Evolutionary conservation across 2,888 invertebrate genomes (phyloP).

Genomic region (Phasia obesa): DNA sequence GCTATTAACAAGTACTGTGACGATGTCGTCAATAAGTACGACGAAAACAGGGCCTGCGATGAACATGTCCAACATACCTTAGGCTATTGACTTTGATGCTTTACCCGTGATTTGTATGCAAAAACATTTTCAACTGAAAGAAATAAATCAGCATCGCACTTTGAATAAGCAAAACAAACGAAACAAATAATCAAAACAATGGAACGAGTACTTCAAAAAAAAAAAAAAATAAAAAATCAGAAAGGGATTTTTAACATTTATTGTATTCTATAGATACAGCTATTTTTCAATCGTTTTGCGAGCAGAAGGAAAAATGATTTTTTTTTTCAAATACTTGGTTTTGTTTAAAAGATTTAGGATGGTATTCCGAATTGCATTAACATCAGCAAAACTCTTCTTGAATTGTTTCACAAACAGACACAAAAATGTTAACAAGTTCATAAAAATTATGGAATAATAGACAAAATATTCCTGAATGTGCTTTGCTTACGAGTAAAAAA

Average conservation of each 20-base stretch:
- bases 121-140: conserved; percentile 67
- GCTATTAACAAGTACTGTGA: conserved; percentile 52
- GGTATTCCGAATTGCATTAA: conserved; percentile 44
- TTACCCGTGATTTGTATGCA: conserved; percentile 68
- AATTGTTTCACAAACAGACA: conserved; percentile 47
- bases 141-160: conserved; percentile 71
- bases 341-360: conserved; percentile 28
- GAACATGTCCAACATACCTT: conserved; percentile 60
- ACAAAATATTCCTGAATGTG: conserved; percentile 2
- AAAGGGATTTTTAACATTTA: conserved; percentile 43
- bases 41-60: conserved; percentile 18
- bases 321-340: conserved; percentile 13
- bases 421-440: conserved; percentile 70
- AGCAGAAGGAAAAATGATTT: not conserved
- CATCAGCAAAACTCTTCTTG: conserved; percentile 31
- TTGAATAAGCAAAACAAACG: conserved; percentile 52
- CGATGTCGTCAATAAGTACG: conserved; percentile 38
- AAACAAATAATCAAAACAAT: conserved; percentile 38
- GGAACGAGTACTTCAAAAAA: conserved; percentile 4
- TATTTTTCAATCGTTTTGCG: conserved; percentile 34
- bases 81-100: conserved; percentile 70
- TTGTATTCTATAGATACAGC: conserved; percentile 31
- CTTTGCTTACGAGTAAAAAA: not conserved
- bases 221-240: too few species aligned
- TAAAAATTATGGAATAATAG: conserved; percentile 64